Conservation (phyloP, 2,797 vertebrate species). For the Podarcis siculus region DNA sequence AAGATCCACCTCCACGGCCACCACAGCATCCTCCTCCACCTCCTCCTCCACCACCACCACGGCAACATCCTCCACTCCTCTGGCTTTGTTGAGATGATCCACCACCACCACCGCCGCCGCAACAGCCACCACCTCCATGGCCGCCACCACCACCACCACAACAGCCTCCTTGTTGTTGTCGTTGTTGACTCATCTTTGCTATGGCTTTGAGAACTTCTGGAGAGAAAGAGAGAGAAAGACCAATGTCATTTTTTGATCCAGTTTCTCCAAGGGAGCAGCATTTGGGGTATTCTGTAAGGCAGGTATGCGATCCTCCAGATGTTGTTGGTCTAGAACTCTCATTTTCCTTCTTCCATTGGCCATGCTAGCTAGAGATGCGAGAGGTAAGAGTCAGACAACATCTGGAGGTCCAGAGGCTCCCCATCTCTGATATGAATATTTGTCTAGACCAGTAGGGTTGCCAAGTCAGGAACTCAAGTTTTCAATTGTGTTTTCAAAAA, state of each 20-base stretch:
- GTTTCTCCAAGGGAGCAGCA: too few relatives aligned
- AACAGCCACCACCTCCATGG: neutral
- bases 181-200: constrained; percentile 25
- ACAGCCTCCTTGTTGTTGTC: neutral
- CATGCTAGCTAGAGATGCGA: too few relatives aligned
- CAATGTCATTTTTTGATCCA: too few relatives aligned
- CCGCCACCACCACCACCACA: neutral
- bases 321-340: neutral
- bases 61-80: neutral
- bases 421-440: too few relatives aligned
- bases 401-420: too few relatives aligned
- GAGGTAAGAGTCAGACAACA: too few relatives aligned
- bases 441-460: too few relatives aligned
- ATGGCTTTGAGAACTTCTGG: neutral
- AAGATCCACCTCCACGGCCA: neutral
- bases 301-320: neutral
- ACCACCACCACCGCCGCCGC: neutral
- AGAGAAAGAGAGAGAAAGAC: neutral
- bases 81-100: neutral
- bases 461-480: too few relatives aligned
- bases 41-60: neutral
- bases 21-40: neutral
- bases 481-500: too few relatives aligned
- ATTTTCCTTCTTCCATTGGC: too few relatives aligned
- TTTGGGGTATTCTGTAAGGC: too few relatives aligned